phyloP scores from a whole-genome alignment of 1,140 invertebrate species.

The Drosophila asahinai region DNA sequence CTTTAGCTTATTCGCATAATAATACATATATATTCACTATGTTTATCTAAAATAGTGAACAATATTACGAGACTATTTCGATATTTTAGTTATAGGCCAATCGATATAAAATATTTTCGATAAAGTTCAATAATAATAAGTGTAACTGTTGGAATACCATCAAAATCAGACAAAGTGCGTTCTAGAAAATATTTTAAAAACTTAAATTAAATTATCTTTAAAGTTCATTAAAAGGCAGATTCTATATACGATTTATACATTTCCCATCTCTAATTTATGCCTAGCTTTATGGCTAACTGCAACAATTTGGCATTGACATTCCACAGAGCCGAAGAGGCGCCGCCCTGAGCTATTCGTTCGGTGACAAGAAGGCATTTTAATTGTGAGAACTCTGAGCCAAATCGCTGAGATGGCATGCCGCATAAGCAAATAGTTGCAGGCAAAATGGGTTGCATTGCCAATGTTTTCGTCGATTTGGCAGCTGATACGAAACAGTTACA shows the following conservation, averaged over 20 bases:
- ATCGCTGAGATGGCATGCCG: conserved; percentile 67
- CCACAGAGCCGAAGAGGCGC: conserved; percentile 50
- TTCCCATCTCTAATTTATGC: neutral
- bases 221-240: no score
- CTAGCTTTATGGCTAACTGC: neutral
- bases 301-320: conserved; percentile 67
- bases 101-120: neutral
- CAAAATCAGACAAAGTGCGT: no score
- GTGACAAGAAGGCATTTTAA: conserved; percentile 66
- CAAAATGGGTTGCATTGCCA: conserved; percentile 32
- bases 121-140: neutral
- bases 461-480: conserved; percentile 26
- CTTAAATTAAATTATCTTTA: no score
- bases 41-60: no score
- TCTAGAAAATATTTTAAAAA: no score
- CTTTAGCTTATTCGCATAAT: no score
- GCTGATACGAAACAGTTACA: conserved; percentile 48
- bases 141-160: no score
- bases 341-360: conserved; percentile 41
- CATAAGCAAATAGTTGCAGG: conserved; percentile 36
- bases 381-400: conserved; percentile 78
- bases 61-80: no score
- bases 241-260: no score
- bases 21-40: neutral
- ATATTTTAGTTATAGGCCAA: no score